These are phyloP conservation scores for Troilus luridus DNA, from an alignment of 2,888 invertebrate genomes.

Conservation along the genomic window DNA sequence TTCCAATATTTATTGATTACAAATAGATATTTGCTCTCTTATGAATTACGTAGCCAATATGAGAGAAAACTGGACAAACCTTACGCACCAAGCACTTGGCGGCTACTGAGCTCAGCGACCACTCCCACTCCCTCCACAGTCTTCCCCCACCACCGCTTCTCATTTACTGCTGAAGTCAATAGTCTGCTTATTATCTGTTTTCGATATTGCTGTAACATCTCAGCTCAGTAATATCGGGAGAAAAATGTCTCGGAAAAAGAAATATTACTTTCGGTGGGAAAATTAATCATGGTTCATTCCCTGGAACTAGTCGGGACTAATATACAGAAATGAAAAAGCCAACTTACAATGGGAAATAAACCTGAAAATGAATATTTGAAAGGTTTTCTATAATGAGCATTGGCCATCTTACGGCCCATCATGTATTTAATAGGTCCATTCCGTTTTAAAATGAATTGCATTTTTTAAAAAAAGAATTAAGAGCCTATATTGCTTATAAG, in stretches of 20 bases:
- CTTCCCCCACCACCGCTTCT: background rate
- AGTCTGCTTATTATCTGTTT: slow-evolving; percentile 14
- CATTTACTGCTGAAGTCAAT: slow-evolving; percentile 30
- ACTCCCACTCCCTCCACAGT: background rate
- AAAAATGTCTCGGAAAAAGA: background rate
- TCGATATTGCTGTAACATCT: background rate
- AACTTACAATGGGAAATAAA: background rate
- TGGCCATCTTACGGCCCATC: too few species aligned
- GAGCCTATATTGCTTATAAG: too few species aligned
- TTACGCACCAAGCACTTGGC: background rate
- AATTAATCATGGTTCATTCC: background rate
- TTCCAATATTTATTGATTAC: background rate
- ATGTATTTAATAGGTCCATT: background rate
- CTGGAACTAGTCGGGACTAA: background rate
- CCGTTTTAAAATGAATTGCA: too few species aligned
- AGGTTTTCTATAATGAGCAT: background rate
- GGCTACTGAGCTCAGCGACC: background rate
- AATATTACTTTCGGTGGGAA: background rate
- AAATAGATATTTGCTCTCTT: background rate
- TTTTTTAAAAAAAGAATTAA: too few species aligned
- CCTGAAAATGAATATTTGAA: background rate
- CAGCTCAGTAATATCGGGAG: background rate
- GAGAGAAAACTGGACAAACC: background rate
- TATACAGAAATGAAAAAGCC: background rate
- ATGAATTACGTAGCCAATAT: background rate